A percentile compares a stretch with the other conserved stretches of the same genome.
These are phyloP conservation scores for Parapristionchus giblindavisi DNA, from an alignment of 2,888 invertebrate genomes.

Conservation along the genomic window DNA sequence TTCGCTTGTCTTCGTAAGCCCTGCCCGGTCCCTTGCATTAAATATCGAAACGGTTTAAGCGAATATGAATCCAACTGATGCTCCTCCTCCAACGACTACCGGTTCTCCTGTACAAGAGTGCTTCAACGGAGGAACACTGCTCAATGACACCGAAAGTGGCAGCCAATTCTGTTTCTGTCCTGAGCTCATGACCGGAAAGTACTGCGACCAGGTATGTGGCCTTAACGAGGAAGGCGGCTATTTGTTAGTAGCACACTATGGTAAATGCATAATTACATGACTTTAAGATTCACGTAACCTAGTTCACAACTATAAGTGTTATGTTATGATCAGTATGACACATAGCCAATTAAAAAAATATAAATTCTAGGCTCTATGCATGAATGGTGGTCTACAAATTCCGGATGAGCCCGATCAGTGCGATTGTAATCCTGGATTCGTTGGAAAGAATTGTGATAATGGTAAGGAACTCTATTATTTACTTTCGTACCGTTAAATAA, in stretches of 20 bases:
- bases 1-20: conserved; percentile 53
- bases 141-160: conserved; percentile 36
- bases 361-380: conserved; percentile 47
- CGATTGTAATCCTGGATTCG: conserved; percentile 49
- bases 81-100: conserved; percentile 40
- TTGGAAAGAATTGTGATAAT: conserved; percentile 56
- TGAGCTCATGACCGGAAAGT: conserved; percentile 51
- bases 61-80: conserved; percentile 2
- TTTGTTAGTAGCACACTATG: background rate
- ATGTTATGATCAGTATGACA: background rate
- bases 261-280: background rate
- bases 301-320: background rate
- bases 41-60: background rate
- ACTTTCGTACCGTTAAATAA: background rate
- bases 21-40: background rate
- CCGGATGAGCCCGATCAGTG: conserved; percentile 42
- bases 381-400: conserved; percentile 57
- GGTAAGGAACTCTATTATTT: conserved; percentile 37
- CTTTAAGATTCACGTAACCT: background rate
- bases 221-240: background rate
- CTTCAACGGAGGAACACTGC: conserved; percentile 39
- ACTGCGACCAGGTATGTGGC: conserved; percentile 49
- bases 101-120: conserved; percentile 30
- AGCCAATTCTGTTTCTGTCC: conserved; percentile 53
- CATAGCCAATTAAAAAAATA: background rate